Base-by-base conservation (phyloP, 2,888 invertebrate genomes). In the Epistrophella euchroma region DNA sequence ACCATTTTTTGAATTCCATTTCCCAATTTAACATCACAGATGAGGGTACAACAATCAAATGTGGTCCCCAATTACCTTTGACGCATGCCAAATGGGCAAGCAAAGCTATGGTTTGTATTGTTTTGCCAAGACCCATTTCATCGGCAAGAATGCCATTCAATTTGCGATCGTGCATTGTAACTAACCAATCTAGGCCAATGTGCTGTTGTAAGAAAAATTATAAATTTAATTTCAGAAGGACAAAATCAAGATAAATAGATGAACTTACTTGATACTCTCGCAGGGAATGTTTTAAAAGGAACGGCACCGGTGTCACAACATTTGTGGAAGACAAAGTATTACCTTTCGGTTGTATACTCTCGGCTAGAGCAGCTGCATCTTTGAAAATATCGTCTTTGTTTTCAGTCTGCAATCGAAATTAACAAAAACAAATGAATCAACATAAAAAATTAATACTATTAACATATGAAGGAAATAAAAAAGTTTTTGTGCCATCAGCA, bases 1-100 rank as follows among this genome's bases (percentile, higher is more conserved):
- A 99, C 99, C 99, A 99, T 93, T 99, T 99, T 93, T 99, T 99
- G 91, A 98, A 97, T 93, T 99, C 99, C 97, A 99, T 98, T 94
- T 99, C 99, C 99, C 99, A 99, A 93, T 99, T 99, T 86, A 99
- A 94, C 97, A 99, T 98, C 68, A 99, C 99, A 88, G 99, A 99
- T 17, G 99, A 99, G 81, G 99, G 99, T 88, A 99, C 99, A 87
- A 99, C 97, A 89, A 99, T 98, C 28, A 99, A 94, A 94, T 99
- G 99, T 73, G 99, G 99, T 40, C 99, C 99, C 99, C 99, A 99
- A 91, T 98, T 96, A 88, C 94, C 95, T 92, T 90, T 89, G 90
- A 97, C 98, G 90, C 97, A 97, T 25, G 99, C 99, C 88, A 99
- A 93, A 93, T 99, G 98, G 28, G 98, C 98, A 87, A 99, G 93